Percentiles rank a stretch among this genome's conserved stretches.
Evolutionary conservation across 2,797 vertebrate species (phyloP).

Genomic region (Myotis pilosus): DNA sequence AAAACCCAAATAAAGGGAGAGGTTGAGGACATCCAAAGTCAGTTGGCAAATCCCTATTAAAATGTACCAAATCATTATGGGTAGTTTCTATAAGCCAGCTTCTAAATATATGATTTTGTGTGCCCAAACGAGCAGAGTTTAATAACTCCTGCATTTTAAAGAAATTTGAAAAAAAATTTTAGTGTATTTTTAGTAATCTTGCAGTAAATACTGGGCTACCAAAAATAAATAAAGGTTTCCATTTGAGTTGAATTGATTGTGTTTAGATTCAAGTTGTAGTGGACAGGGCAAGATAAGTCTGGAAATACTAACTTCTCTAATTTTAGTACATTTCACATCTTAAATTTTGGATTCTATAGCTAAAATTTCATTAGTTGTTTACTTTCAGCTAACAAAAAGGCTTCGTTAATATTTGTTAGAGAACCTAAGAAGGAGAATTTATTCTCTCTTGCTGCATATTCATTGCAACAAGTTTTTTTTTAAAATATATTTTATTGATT

Average conservation of each 20-base stretch:
- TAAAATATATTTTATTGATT: too few species aligned
- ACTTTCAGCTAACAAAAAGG: background rate
- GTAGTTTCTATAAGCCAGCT: background rate
- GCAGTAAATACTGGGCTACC: background rate
- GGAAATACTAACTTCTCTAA: conserved; percentile 11
- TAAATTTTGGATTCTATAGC: background rate
- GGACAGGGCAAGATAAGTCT: background rate
- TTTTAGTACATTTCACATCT: background rate
- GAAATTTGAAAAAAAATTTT: conserved; percentile 16
- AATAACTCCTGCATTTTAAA: background rate
- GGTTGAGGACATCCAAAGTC: background rate
- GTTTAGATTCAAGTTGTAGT: conserved; percentile 11
- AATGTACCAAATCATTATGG: background rate
- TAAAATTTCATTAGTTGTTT: conserved; percentile 23
- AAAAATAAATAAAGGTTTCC: background rate
- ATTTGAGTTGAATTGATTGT: background rate
- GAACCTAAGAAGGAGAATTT: background rate
- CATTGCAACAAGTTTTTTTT: background rate
- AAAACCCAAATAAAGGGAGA: background rate
- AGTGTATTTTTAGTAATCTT: conserved; percentile 6
- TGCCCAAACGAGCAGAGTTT: background rate
- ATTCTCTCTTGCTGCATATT: background rate
- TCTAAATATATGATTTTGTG: background rate
- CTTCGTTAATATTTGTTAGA: conserved; percentile 19
- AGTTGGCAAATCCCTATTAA: background rate